Percentiles rank a stretch among this genome's conserved stretches.
Conservation (phyloP, 2,113 vertebrate genomes). For the Leptobrachium ailaonicum region DNA sequence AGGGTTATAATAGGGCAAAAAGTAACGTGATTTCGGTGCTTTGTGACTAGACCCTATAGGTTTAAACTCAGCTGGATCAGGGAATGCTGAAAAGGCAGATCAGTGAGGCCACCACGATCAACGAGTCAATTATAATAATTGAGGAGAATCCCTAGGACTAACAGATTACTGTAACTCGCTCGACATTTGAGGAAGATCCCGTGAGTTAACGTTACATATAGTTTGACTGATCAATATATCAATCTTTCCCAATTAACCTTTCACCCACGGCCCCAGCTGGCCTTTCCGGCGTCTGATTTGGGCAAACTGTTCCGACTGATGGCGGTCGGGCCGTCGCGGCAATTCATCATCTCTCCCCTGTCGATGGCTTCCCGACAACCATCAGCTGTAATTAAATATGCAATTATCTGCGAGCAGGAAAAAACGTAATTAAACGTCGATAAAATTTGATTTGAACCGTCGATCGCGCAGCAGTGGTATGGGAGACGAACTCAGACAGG, state of each 20-base stretch:
- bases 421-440: not conserved
- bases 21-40: too few species aligned
- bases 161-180: too few species aligned
- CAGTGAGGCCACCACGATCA: too few species aligned
- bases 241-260: not conserved
- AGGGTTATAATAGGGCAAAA: too few species aligned
- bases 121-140: too few species aligned
- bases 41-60: too few species aligned
- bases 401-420: not conserved
- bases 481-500: too few species aligned
- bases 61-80: too few species aligned
- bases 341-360: not conserved
- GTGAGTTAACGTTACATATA: not conserved
- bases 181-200: not conserved
- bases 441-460: not conserved
- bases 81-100: too few species aligned
- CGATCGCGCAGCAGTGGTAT: too few species aligned
- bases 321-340: not conserved
- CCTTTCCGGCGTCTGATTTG: not conserved
- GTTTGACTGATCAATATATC: not conserved
- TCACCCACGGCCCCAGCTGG: not conserved
- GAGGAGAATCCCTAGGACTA: too few species aligned
- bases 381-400: not conserved
- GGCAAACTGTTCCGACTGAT: not conserved
- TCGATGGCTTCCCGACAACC: not conserved